A percentile compares a stretch with the other conserved stretches of the same genome.
These are phyloP conservation scores for Sterrhoptilus dennistouni DNA, from an alignment of 2,113 vertebrate genomes.

Conservation along the genomic window DNA sequence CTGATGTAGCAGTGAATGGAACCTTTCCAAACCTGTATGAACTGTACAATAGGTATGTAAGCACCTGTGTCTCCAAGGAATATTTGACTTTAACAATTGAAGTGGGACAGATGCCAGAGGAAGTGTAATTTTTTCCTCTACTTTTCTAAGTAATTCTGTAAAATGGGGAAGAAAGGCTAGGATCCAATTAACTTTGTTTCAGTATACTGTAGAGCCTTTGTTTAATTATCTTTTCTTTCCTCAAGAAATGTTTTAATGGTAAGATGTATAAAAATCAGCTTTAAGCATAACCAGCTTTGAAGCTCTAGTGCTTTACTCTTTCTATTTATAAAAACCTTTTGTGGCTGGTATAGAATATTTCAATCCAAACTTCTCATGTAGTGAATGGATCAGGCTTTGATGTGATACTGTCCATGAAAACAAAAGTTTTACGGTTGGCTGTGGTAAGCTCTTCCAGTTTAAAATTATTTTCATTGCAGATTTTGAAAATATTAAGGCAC, in stretches of 20 bases:
- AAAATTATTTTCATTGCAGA: neutral
- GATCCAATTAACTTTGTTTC: neutral
- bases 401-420: neutral
- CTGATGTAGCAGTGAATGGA: conserved; percentile 88
- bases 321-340: neutral
- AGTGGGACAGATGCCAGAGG: neutral
- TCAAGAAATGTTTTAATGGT: neutral
- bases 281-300: neutral
- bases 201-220: neutral
- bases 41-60: conserved; percentile 80
- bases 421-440: neutral
- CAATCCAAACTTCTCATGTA: neutral
- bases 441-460: neutral
- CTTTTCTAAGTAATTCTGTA: neutral
- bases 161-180: neutral
- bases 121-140: neutral
- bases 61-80: neutral
- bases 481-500: neutral
- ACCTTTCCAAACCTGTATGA: conserved; percentile 81
- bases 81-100: neutral
- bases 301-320: neutral
- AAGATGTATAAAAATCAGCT: neutral
- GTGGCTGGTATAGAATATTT: neutral
- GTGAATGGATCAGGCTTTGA: neutral
- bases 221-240: neutral